Conservation (phyloP, 2,797 vertebrate genomes). For the Anas bernieri region DNA sequence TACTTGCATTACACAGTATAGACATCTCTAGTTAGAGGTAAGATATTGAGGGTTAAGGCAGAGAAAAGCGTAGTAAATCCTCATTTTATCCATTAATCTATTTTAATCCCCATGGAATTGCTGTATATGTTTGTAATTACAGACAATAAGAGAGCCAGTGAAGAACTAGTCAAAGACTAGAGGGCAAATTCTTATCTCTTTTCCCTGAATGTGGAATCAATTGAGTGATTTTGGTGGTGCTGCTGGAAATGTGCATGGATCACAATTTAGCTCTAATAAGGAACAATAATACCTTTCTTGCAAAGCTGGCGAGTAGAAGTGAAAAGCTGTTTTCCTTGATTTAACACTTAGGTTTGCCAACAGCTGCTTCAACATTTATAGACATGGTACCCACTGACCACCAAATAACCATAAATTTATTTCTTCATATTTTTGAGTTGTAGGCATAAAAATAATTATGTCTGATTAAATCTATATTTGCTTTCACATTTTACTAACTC, state of each 20-base stretch:
- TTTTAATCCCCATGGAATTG: not conserved
- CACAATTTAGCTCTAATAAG: not conserved
- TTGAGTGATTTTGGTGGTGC: not conserved
- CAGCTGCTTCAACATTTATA: slow-evolving; percentile 80
- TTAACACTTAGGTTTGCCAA: slow-evolving; percentile 74
- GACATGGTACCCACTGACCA: slow-evolving; percentile 75
- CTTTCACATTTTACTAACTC: slow-evolving; percentile 75
- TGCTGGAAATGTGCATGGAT: not conserved
- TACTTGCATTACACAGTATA: rapidly evolving
- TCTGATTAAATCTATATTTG: slow-evolving; percentile 79
- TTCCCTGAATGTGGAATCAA: not conserved
- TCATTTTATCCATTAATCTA: not conserved
- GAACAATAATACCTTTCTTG: slow-evolving; percentile 29
- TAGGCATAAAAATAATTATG: slow-evolving; percentile 78
- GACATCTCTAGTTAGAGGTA: not conserved
- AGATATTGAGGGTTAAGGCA: not conserved
- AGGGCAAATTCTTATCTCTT: not conserved
- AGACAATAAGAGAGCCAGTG: not conserved
- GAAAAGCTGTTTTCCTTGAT: slow-evolving; percentile 74
- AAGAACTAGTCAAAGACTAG: slow-evolving; percentile 38
- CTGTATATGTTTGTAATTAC: not conserved
- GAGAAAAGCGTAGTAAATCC: slow-evolving; percentile 2
- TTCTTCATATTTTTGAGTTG: slow-evolving; percentile 74
- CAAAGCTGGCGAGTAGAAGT: slow-evolving; percentile 17
- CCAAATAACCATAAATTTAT: slow-evolving; percentile 81